Evolutionary conservation across 2,888 invertebrate genomes (phyloP), one percentile per base, ranked within the genome.

Genomic region (Reticulitermes lucifugus): DNA sequence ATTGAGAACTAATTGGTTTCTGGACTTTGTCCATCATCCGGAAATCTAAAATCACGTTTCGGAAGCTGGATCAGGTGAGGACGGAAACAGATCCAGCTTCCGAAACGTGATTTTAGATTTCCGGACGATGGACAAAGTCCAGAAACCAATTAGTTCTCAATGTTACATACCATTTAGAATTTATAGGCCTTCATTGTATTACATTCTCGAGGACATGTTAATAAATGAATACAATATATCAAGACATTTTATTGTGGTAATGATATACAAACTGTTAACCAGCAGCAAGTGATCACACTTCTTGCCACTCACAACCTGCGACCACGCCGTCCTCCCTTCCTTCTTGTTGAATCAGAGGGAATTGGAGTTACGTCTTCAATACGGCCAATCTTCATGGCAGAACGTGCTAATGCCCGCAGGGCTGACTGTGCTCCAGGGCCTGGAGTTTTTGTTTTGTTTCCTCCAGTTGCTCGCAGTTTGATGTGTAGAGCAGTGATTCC

Each of bases 281-380:
- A 75, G 35, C 18, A 41, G 41, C n/a, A 22, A 35, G 77, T 77
- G 35, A 77, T 43, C 22, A 46, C 81, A 65, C 10, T 21, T 41
- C 46, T 46, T 77, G 41, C 46, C 51, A 22, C 92, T 94, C 98
- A 99, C 95, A 99, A 95, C 94, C 99, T 96, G 92, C 99, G 96
- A 93, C 99, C 99, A 93, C 99, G 96, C 90, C 99, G 96, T 93
- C 99, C 99, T 91, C 99, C 99, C 97, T 99, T 99, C 95, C 99
- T 98, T 91, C 99, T 96, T 84, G 99, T 99, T 87, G 98, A 97
- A 93, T 99, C 99, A 85, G 99, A 98, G 89, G 99, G 99, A 92
- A 99, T 99, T 41, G 99, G 99, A 18, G 99, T 99, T 18, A 99
- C 99, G 94, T 99, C 99, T 93, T 98, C 99, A 91, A 99, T 99